Evolutionary conservation across 2,888 invertebrate species (phyloP), one percentile per base, ranked within the genome.

Genomic region (Stictocephala bisonia): DNA sequence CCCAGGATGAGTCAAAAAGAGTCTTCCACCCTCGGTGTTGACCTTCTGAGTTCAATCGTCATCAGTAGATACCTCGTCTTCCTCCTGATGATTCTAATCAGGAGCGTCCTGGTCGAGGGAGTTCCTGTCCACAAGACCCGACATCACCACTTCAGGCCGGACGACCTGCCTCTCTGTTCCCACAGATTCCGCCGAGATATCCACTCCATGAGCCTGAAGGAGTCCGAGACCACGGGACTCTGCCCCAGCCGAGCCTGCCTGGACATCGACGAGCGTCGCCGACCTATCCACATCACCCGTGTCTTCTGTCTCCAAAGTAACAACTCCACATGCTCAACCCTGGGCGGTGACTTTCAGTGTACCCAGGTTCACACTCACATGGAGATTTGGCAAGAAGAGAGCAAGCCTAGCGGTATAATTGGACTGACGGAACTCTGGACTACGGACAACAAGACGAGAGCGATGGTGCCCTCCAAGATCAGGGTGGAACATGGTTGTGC

Each of bases 281-380:
- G 24, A 6, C 69, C 69, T 3, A 51, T 40, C 26, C 35, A 40
- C 35, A 69, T 69, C 53, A 18, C 51, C 53, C 35, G 69, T 3
- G 73, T 73, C 11, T 69, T 24, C 60, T 73, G 73, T 31, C 20
- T 58, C 20, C 48, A 73, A 31, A n/a, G n/a, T n/a, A n/a, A n/a
- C n/a, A n/a, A n/a, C n/a, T 20, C 48, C n/a, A 70, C 70, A 6
- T 75, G 75, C 56, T 31, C 48, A 9, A 72, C 60, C 18, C 66
- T 66, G 41, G 48, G 69, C 26, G 71, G 73, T 18, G 66, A 29
- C 27, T 75, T 51, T 56, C 40, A 53, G 44, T 75, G 75, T 31
- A 75, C 71, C n/a, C 73, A 75, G 58, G 64, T 75, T 9, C 71
- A 73, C 70, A 66, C 69, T 15, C 58, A 73, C n/a, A 20, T 75